Evolutionary conservation across 2,113 vertebrate genomes (phyloP).

Genomic region (Thinocorus orbignyianus): DNA sequence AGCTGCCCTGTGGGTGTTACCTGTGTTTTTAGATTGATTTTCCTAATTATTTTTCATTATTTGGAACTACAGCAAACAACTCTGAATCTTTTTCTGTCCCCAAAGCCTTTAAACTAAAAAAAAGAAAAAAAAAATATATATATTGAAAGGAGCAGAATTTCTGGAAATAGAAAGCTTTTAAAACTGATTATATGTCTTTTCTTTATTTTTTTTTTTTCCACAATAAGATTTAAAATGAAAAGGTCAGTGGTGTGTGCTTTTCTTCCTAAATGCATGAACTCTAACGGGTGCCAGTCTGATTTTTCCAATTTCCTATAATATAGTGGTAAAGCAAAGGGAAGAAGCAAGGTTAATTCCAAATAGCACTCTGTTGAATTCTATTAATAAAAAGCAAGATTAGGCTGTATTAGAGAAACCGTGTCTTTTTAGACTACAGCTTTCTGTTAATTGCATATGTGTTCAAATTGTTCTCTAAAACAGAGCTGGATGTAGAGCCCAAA

Average conservation of each 20-base stretch:
- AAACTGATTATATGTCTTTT: neutral
- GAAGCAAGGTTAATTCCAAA: conserved; percentile 35
- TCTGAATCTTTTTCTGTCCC: neutral
- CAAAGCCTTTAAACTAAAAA: conserved; percentile 8
- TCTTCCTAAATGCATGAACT: conserved; percentile 27
- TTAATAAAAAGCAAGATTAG: neutral
- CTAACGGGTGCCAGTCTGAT: neutral
- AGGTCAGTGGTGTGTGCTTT: neutral
- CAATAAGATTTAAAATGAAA: conserved; percentile 34
- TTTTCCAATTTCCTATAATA: neutral
- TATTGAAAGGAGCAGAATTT: neutral
- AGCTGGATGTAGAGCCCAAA: neutral
- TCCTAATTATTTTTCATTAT: neutral
- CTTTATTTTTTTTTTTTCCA: neutral
- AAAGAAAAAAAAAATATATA: neutral
- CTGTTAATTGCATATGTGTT: neutral
- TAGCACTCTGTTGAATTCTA: neutral
- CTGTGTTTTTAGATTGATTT: neutral
- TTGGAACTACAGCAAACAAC: neutral
- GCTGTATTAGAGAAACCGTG: neutral
- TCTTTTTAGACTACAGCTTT: neutral
- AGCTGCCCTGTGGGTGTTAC: neutral
- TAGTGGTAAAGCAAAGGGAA: neutral
- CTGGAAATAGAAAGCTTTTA: neutral
- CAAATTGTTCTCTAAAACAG: neutral